Evolutionary conservation across 2,113 vertebrate genomes (phyloP).

Genomic region (Nothocercus nigrocapillus): DNA sequence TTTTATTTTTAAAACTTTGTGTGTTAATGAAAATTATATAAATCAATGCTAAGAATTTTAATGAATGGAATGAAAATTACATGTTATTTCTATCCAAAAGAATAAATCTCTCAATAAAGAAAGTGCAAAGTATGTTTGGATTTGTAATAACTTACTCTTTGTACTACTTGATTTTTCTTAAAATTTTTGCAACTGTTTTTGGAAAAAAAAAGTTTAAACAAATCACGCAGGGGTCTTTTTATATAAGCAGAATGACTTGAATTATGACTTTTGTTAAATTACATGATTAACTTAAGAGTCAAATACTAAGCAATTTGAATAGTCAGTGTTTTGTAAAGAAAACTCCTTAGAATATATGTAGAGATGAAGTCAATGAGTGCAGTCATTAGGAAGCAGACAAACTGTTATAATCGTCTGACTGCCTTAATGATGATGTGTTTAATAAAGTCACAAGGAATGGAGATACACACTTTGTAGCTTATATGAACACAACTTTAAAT

Average conservation of each 20-base stretch:
- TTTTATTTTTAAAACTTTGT: not conserved
- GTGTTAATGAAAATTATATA: not conserved
- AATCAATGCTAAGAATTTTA: constrained; percentile 27
- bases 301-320: not conserved
- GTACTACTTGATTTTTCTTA: constrained; percentile 14
- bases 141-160: constrained; percentile 53
- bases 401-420: not conserved
- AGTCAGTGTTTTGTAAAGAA: not conserved
- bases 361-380: constrained; percentile 1
- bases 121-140: constrained; percentile 31
- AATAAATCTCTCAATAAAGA: constrained; percentile 61
- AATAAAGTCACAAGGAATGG: not conserved
- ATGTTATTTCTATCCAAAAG: constrained; percentile 50
- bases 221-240: not conserved
- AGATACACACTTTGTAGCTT: not conserved
- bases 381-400: not conserved
- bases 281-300: not conserved
- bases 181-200: constrained; percentile 1
- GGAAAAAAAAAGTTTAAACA: not conserved
- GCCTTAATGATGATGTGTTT: not conserved
- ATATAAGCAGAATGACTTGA: not conserved
- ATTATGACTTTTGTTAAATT: not conserved
- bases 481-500: not conserved
- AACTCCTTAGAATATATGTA: not conserved
- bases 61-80: constrained; percentile 35